A percentile compares a stretch with the other conserved stretches of the same genome.
Conservation (phyloP, 2,888 invertebrate genomes). For the Ophion obscuratus region DNA sequence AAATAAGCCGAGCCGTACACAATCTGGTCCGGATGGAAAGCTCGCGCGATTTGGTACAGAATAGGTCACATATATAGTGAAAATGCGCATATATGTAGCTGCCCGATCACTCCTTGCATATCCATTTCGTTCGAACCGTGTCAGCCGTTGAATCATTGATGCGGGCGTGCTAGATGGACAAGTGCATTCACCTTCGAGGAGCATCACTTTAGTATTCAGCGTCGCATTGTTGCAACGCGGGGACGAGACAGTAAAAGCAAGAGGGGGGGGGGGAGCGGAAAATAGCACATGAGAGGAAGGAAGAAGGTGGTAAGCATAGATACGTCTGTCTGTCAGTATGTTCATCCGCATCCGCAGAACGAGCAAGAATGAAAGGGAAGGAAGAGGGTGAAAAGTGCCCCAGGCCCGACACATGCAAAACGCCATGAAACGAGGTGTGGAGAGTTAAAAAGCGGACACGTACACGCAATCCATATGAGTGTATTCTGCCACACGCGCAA, state of each 20-base stretch:
- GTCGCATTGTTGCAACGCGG: conserved; percentile 56
- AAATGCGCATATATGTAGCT: background rate
- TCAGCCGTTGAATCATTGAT: conserved; percentile 42
- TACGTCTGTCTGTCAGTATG: conserved; percentile 25
- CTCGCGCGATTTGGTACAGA: too few species aligned
- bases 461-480: background rate
- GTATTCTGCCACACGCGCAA: background rate
- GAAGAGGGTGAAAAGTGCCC: conserved; percentile 52
- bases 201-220: conserved; percentile 69
- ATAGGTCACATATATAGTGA: too few species aligned
- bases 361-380: conserved; percentile 1
- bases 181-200: conserved; percentile 70
- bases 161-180: conserved; percentile 65
- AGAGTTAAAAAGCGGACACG: background rate
- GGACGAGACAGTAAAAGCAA: background rate
- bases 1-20: background rate
- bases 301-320: conserved; percentile 1
- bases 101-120: conserved; percentile 68
- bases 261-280: background rate
- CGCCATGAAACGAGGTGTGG: background rate
- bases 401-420: background rate
- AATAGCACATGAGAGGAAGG: conserved; percentile 20
- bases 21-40: background rate
- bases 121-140: conserved; percentile 68
- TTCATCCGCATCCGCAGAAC: background rate